phyloP scores from a whole-genome alignment of 1,140 invertebrate genomes.

The Ceratitis capitata region DNA sequence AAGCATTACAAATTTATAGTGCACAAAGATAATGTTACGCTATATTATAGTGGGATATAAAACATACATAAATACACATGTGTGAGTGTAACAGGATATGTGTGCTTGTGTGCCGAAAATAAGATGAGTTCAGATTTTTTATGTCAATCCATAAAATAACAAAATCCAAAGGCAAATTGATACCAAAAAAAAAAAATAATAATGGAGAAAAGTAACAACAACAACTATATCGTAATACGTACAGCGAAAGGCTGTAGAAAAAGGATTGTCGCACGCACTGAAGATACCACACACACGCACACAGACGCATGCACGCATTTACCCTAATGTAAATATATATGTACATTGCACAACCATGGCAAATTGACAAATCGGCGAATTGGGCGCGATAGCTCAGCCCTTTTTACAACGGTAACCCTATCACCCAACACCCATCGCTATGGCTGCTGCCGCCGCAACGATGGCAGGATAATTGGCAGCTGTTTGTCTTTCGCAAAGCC shows the following conservation, averaged over 20 bases:
- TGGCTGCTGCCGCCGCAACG: not conserved
- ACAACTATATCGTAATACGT: not conserved
- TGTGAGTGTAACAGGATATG: not conserved
- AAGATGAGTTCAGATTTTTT: conserved; percentile 23
- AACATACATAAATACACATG: conserved; percentile 8
- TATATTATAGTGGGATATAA: not conserved
- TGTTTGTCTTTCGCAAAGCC: conserved; percentile 41
- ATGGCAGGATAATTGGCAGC: conserved; percentile 40
- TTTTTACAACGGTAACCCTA: not conserved
- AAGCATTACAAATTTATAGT: conserved; percentile 44
- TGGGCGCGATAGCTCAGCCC: not conserved
- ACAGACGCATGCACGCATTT: not conserved
- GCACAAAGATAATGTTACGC: conserved; percentile 34
- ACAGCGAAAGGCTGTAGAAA: not conserved
- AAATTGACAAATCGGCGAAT: conserved; percentile 37
- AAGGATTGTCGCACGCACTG: not conserved
- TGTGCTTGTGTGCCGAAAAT: not conserved
- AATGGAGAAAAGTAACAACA: not conserved
- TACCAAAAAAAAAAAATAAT: not conserved
- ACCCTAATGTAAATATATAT: not conserved
- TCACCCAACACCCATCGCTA: conserved; percentile 41
- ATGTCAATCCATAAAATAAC: conserved; percentile 14
- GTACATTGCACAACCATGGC: conserved; percentile 40
- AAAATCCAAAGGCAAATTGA: conserved; percentile 35
- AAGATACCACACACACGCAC: no score